A percentile compares a stretch with the other conserved stretches of the same genome.
phyloP scores from a whole-genome alignment of 2,113 vertebrate species.

The Conger conger region DNA sequence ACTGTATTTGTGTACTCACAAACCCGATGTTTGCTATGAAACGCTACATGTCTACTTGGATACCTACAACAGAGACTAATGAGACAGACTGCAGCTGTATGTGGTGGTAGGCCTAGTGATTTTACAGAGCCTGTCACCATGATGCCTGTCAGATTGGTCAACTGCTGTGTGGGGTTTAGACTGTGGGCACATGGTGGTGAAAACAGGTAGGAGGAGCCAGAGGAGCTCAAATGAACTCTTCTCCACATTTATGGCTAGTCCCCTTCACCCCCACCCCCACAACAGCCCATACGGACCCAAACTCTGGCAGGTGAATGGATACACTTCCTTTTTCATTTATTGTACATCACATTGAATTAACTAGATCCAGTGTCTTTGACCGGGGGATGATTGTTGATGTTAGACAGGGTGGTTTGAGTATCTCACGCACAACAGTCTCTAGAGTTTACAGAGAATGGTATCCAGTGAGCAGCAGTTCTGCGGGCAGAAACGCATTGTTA shows the following conservation, averaged over 20 bases:
- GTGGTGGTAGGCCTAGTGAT: neutral
- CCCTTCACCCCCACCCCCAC: neutral
- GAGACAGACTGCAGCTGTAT: neutral
- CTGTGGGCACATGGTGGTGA: slow-evolving; percentile 37
- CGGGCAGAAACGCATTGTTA: too few species aligned
- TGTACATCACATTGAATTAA: too few species aligned
- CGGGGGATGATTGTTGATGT: too few species aligned
- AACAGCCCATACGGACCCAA: neutral
- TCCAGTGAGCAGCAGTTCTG: too few species aligned
- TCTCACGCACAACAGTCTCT: too few species aligned
- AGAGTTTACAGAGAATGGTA: too few species aligned
- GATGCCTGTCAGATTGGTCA: neutral
- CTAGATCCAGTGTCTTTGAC: too few species aligned
- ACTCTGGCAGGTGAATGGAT: neutral
- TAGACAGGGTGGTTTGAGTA: too few species aligned
- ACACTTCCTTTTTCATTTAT: neutral
- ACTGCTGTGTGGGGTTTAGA: slow-evolving; percentile 19
- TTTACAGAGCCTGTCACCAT: neutral
- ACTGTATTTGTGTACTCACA: too few species aligned
- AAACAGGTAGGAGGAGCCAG: slow-evolving; percentile 45
- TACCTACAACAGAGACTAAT: neutral
- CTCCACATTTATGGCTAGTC: neutral
- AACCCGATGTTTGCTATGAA: too few species aligned
- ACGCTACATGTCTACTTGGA: neutral
- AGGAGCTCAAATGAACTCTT: neutral